phyloP scores from a whole-genome alignment of 2,888 invertebrate genomes.

The Tetranychus piercei region DNA sequence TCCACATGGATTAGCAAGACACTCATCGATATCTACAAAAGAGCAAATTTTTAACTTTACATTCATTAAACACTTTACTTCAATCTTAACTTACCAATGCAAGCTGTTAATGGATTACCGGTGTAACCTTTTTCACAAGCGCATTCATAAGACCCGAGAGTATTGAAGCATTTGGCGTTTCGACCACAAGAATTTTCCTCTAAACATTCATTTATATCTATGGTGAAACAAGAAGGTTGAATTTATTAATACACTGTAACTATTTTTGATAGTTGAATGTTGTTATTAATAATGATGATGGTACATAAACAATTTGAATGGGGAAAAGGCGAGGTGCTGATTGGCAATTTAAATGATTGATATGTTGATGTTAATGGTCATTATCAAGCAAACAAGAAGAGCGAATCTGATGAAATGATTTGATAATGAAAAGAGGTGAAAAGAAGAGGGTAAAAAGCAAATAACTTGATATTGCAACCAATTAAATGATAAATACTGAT shows the following conservation, averaged over 20 bases:
- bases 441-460: too few relatives aligned
- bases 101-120: slow-evolving; percentile 68
- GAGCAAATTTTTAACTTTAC: slow-evolving; percentile 28
- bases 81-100: slow-evolving; percentile 34
- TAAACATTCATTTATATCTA: slow-evolving; percentile 25
- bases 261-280: too few relatives aligned
- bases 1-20: slow-evolving; percentile 55
- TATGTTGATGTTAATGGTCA: too few relatives aligned
- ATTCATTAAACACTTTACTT: slow-evolving; percentile 28
- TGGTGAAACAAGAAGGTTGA: too few relatives aligned
- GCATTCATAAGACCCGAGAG: slow-evolving; percentile 56
- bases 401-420: too few relatives aligned
- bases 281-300: slow-evolving; percentile 27
- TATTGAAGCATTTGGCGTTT: slow-evolving; percentile 56
- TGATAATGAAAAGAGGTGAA: too few relatives aligned
- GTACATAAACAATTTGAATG: slow-evolving; percentile 18
- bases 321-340: too few relatives aligned
- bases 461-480: too few relatives aligned
- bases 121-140: slow-evolving; percentile 59
- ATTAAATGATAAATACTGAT: too few relatives aligned
- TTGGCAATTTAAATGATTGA: too few relatives aligned
- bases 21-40: slow-evolving; percentile 43
- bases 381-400: too few relatives aligned
- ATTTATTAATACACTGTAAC: too few relatives aligned
- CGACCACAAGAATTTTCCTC: slow-evolving; percentile 43